phyloP scores from a whole-genome alignment of 35 echinoderm and acorn worm species.

The Heliocidaris erythrogramma region DNA sequence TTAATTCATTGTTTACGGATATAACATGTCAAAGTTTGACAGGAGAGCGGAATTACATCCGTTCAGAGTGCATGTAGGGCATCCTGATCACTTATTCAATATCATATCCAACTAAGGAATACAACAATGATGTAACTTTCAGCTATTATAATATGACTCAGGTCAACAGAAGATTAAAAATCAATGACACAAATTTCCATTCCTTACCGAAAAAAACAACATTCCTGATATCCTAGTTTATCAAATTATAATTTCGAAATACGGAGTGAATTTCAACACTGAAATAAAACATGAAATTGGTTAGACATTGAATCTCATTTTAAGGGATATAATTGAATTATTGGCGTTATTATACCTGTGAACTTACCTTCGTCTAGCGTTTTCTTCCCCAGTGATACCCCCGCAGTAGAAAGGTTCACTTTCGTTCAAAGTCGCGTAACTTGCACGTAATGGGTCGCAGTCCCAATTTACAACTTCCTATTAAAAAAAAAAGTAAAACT shows the following conservation, averaged over 20 bases:
- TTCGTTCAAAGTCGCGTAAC: background rate
- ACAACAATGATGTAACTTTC: no score
- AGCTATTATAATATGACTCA: no score
- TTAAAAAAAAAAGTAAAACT: background rate
- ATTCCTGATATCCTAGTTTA: background rate
- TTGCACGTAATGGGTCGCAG: background rate
- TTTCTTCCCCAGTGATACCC: background rate
- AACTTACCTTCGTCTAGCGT: slow-evolving; percentile 41
- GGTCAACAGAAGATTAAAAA: background rate
- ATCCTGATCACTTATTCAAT: no score
- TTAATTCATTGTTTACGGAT: background rate
- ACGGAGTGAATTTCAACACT: background rate
- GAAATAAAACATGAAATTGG: background rate
- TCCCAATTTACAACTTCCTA: slow-evolving; percentile 47
- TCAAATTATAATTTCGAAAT: background rate
- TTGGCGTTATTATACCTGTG: background rate
- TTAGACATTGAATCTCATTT: background rate
- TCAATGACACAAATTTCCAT: background rate
- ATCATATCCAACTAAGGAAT: no score
- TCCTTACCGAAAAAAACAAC: background rate
- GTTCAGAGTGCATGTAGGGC: no score
- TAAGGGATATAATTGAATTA: background rate
- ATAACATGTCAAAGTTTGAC: background rate
- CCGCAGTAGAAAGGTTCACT: background rate
- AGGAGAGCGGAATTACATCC: background rate